Percentiles rank a stretch among this genome's conserved stretches.
Evolutionary conservation across 2,797 vertebrate genomes (phyloP).

Genomic region (Okamejei kenojei): DNA sequence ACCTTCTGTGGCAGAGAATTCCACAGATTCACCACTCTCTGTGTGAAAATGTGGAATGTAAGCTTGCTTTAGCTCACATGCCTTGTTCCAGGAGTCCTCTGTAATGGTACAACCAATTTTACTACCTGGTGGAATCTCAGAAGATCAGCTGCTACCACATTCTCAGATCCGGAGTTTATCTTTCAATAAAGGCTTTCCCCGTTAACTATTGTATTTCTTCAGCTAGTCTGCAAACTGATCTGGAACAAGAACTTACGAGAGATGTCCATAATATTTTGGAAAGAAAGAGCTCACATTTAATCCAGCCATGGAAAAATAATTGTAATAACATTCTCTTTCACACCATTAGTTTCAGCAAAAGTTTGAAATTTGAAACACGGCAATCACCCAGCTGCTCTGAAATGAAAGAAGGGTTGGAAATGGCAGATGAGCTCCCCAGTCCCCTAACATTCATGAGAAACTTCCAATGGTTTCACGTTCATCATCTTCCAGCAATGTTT

Average conservation of each 20-base stretch:
- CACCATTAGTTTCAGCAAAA: neutral
- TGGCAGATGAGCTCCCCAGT: neutral
- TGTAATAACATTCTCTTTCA: neutral
- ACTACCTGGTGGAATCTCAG: neutral
- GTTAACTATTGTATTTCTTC: neutral
- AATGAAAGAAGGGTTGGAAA: neutral
- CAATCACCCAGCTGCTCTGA: neutral
- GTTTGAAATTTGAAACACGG: neutral
- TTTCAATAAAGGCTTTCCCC: neutral
- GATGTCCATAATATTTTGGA: slow-evolving; percentile 12
- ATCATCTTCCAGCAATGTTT: neutral
- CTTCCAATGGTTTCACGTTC: neutral
- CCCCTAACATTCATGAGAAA: slow-evolving; percentile 3
- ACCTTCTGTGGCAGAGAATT: too few relatives aligned
- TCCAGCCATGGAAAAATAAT: neutral
- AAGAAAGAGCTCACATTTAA: slow-evolving; percentile 11
- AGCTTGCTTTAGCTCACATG: neutral
- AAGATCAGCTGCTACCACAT: too few relatives aligned
- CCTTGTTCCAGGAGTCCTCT: neutral
- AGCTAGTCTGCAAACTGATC: neutral
- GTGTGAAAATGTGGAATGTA: too few relatives aligned
- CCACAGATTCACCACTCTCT: too few relatives aligned
- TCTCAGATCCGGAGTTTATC: neutral
- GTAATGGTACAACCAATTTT: neutral
- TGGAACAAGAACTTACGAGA: neutral